Percentiles rank a stretch among this genome's conserved stretches.
phyloP scores from a whole-genome alignment of 1,140 invertebrate species.

The Platyura marginata region DNA sequence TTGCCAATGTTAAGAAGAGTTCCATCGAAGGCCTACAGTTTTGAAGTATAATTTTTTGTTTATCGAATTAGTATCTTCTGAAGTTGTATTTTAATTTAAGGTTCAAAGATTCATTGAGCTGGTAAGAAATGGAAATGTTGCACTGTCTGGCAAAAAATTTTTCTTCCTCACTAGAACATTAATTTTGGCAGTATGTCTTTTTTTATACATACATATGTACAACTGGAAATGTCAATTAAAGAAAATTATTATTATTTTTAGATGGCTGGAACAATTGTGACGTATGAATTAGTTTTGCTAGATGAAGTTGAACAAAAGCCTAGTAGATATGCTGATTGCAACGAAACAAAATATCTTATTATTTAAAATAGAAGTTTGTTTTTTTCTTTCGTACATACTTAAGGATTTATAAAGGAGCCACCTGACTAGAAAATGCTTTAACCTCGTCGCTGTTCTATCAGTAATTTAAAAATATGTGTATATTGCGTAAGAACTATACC shows the following conservation, averaged over 20 bases:
- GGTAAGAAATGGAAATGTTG: constrained; percentile 34
- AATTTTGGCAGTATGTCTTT: constrained; percentile 35
- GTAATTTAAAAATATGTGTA: too few species aligned
- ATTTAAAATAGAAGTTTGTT: too few species aligned
- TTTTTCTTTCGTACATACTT: too few species aligned
- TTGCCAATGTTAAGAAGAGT: constrained; percentile 33
- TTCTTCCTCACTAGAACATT: constrained; percentile 41
- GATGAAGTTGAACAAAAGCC: too few species aligned
- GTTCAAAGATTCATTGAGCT: constrained; percentile 37
- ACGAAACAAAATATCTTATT: too few species aligned
- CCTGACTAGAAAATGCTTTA: too few species aligned
- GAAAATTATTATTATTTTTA: neutral
- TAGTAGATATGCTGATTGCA: too few species aligned
- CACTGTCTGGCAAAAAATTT: constrained; percentile 38
- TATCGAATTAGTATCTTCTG: neutral
- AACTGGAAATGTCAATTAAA: too few species aligned
- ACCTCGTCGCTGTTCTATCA: too few species aligned
- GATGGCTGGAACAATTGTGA: constrained; percentile 40
- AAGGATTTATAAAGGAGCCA: too few species aligned
- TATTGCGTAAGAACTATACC: too few species aligned
- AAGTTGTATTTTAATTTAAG: constrained; percentile 16
- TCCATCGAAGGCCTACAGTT: constrained; percentile 30
- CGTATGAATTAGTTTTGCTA: constrained; percentile 45
- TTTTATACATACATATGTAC: neutral
- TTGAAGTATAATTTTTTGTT: constrained; percentile 28